Base-by-base conservation (phyloP, 2,113 vertebrate species). In the Alligator sinensis region DNA sequence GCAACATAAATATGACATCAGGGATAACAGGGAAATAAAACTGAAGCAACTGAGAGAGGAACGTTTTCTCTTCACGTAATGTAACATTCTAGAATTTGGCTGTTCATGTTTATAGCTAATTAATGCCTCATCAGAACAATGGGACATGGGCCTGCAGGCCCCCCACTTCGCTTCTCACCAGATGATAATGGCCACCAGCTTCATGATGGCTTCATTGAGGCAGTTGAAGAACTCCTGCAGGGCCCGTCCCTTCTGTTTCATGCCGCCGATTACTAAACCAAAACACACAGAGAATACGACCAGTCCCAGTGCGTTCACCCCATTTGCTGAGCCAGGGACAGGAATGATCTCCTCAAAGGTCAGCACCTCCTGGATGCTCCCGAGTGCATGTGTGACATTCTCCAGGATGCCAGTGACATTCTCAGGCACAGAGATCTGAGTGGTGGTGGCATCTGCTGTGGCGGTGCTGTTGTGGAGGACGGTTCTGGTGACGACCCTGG, bases 281-380 rank as follows among this genome's bases (percentile, higher is more conserved):
- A 99, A 99, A 97, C 98, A 99, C 97, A 99, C 98, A 94, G 99
- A 99, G 98, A 99, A 99, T 87, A 99, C 98, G 94, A 99, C 99
- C 76, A 99, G 98, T 55, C 99, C 99, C 94, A 99, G 97, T 6
- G 99, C 99, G 9, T 99, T 99, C 82, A 99, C 99, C 81, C 99
- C 99, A 76, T 95, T 98, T 76, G 99, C 98, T 13, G 99, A 99
- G 77, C 99, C 98, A 0, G 99, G 97, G 83, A 98, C 94, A 14
- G 99, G 99, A 63, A 99, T 97, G 0, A 97, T 97, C 97, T 99
- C 99, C 96, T 99, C 99, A 86, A 98, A 97, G 25, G 97, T 98
- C 63, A 99, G 96, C 97, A 98, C 98, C 96, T 98, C 98, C 22
- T 98, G 97, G 77, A 98, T 70, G 82, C 95, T 97, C 83, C 95